A percentile compares a stretch with the other conserved stretches of the same genome.
Conservation (phyloP, 2,113 vertebrate species). For the Miniopterus natalensis region DNA sequence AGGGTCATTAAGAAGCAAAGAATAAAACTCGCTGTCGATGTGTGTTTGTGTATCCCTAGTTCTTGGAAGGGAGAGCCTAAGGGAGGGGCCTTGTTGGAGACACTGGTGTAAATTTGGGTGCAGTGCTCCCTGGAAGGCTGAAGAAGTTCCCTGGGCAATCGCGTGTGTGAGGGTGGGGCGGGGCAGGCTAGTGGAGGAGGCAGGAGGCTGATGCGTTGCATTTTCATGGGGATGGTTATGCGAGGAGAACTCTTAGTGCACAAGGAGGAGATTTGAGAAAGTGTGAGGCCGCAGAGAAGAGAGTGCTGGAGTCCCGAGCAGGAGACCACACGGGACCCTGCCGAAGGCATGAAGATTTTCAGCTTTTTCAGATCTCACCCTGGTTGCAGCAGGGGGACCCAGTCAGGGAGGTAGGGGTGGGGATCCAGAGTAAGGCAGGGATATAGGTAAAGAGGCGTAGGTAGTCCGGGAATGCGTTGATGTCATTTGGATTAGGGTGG, state of each 20-base stretch:
- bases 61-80: not conserved
- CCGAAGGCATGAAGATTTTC: not conserved
- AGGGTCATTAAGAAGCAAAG: not conserved
- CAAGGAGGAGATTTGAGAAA: not conserved
- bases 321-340: no score
- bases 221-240: not conserved
- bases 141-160: not conserved
- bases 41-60: not conserved
- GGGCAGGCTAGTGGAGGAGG: no score
- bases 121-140: not conserved
- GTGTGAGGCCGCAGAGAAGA: not conserved
- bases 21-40: not conserved
- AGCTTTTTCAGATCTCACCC: not conserved
- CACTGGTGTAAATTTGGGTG: not conserved
- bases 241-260: not conserved
- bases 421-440: not conserved
- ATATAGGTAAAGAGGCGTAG: not conserved
- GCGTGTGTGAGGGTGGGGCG: accelerated
- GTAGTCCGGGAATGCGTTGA: not conserved
- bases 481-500: not conserved
- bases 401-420: not conserved
- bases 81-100: not conserved
- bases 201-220: not conserved
- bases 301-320: not conserved
- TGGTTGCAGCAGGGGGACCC: not conserved